These are phyloP conservation scores for Gallinago stenura DNA, from an alignment of 2,797 vertebrate genomes.

Conservation along the genomic window DNA sequence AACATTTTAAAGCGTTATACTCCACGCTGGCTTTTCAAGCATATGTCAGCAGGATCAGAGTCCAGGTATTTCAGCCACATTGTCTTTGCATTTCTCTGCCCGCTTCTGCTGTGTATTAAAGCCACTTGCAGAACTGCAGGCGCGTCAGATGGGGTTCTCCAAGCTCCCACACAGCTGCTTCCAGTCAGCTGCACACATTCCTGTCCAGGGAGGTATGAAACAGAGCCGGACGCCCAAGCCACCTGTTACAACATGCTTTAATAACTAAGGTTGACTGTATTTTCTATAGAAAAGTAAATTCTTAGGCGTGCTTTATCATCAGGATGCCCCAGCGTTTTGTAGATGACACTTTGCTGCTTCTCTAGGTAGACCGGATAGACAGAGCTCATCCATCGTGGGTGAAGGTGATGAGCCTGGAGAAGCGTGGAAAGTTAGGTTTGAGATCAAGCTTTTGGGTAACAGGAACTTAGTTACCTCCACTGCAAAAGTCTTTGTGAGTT, in stretches of 20 bases:
- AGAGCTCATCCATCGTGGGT: rapidly evolving
- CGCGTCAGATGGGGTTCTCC: not conserved
- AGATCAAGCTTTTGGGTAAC: not conserved
- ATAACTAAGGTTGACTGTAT: not conserved
- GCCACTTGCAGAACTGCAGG: not conserved
- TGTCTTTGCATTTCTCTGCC: not conserved
- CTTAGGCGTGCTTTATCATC: not conserved
- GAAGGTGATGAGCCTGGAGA: not conserved
- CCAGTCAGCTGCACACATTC: slow-evolving; percentile 42
- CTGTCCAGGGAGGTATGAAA: not conserved
- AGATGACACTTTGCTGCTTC: not conserved
- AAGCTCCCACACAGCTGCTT: slow-evolving; percentile 44
- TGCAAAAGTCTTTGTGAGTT: not conserved
- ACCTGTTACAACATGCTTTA: slow-evolving; percentile 48
- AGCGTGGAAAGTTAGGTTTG: not conserved
- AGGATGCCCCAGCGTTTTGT: not conserved
- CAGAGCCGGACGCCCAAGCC: not conserved
- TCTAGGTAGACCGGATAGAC: not conserved
- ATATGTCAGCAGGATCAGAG: not conserved
- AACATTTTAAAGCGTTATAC: not conserved
- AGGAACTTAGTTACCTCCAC: not conserved
- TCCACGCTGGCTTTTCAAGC: not conserved
- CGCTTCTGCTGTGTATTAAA: not conserved
- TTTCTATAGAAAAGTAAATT: not conserved
- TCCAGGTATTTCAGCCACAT: not conserved